Conservation (phyloP, 2,888 invertebrate species). For the Eupithecia abbreviata region DNA sequence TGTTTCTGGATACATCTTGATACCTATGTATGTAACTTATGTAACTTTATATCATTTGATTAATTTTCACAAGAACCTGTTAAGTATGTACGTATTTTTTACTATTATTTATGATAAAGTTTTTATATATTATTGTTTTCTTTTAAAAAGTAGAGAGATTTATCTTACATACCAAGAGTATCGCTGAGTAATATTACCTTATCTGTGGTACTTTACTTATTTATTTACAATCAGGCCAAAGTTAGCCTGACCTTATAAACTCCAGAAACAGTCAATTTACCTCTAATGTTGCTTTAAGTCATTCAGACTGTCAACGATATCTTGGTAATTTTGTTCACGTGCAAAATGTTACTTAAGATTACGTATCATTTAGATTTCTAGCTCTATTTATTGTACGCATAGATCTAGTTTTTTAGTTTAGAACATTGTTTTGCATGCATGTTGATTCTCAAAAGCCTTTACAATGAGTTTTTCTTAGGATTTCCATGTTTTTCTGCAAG, state of each 20-base stretch:
- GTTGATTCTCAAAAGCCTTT: constrained; percentile 14
- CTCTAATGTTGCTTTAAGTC: constrained; percentile 44
- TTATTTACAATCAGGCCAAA: not conserved
- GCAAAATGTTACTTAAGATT: constrained; percentile 82
- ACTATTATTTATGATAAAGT: not conserved
- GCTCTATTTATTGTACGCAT: constrained; percentile 30
- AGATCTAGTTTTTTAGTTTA: constrained; percentile 27
- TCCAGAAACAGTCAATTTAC: constrained; percentile 33
- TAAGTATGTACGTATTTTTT: not conserved
- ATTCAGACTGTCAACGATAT: constrained; percentile 53
- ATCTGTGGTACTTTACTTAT: not conserved
- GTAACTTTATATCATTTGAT: not conserved
- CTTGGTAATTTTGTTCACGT: constrained; percentile 79
- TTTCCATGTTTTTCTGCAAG: not conserved
- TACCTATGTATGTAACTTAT: no score
- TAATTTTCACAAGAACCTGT: not conserved
- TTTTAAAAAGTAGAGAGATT: not conserved
- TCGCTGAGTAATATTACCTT: not conserved
- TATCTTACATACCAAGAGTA: not conserved
- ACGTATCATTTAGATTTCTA: constrained; percentile 48
- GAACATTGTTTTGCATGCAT: constrained; percentile 25
- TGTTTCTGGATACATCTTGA: constrained; percentile 33
- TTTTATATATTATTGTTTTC: not conserved
- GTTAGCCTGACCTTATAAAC: not conserved
- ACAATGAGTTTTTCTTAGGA: not conserved